A percentile compares a stretch with the other conserved stretches of the same genome.
Conservation (phyloP, 2,113 vertebrate genomes). For the Corvus cornix region DNA sequence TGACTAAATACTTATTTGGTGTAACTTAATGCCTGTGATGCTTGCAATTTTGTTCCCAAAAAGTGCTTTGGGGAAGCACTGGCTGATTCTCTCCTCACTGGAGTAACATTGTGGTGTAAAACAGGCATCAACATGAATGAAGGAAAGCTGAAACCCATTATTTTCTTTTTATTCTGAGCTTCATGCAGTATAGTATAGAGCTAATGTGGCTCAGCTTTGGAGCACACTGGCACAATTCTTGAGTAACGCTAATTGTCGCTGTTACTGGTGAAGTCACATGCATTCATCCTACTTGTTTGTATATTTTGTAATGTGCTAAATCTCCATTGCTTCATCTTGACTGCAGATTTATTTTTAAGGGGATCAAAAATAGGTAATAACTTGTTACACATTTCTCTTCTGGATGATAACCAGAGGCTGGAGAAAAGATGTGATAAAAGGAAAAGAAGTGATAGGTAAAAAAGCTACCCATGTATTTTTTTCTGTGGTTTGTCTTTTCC, state of each 20-base stretch:
- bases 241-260: neutral
- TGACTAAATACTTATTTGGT: neutral
- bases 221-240: neutral
- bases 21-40: neutral
- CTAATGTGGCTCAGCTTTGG: neutral
- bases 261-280: neutral
- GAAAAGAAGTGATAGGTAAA: neutral
- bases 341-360: neutral
- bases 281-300: neutral
- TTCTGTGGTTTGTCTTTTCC: neutral
- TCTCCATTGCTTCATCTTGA: neutral
- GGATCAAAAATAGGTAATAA: neutral
- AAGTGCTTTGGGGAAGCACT: neutral
- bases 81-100: neutral
- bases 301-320: neutral
- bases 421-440: neutral
- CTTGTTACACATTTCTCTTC: neutral
- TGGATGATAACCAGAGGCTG: neutral
- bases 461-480: neutral
- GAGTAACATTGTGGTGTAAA: neutral
- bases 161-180: neutral
- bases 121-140: neutral
- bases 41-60: neutral
- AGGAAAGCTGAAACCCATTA: neutral
- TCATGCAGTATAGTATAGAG: neutral